Conservation (phyloP, 2,113 vertebrate species). For the Bujurquina vittata region DNA sequence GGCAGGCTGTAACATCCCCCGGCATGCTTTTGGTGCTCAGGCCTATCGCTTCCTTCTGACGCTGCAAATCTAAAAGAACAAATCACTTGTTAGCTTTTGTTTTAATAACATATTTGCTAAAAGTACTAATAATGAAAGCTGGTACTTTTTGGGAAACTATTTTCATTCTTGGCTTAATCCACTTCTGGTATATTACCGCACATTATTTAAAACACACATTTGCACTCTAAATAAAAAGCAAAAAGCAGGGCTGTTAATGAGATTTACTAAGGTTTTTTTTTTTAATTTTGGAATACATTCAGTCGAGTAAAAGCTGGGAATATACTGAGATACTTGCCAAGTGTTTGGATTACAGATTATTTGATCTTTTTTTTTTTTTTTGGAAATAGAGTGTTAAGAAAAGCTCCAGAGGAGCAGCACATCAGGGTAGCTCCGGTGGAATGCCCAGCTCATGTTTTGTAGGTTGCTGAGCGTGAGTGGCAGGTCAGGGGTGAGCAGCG, state of each 20-base stretch:
- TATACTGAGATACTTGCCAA: not conserved
- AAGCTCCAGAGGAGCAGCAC: not conserved
- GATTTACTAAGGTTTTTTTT: not conserved
- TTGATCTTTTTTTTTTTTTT: not conserved
- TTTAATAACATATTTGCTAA: not conserved
- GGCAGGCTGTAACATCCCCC: not conserved
- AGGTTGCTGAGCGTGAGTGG: slow-evolving; percentile 31
- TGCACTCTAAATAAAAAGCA: not conserved
- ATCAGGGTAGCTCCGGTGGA: not conserved
- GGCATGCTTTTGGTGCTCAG: not conserved
- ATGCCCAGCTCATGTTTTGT: slow-evolving; percentile 34
- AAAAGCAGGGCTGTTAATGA: not conserved
- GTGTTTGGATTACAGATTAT: not conserved
- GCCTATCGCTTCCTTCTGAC: not conserved
- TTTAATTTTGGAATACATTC: not conserved
- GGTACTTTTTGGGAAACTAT: not conserved
- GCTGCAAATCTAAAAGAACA: not conserved
- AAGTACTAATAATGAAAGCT: not conserved
- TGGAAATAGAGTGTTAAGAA: slow-evolving; percentile 14
- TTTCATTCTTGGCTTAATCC: not conserved
- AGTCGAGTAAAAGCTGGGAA: not conserved
- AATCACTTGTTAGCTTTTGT: not conserved
- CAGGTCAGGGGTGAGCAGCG: slow-evolving; percentile 60
- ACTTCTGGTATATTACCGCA: not conserved
- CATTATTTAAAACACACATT: not conserved